These are phyloP conservation scores for Nilaparvata lugens DNA, from an alignment of 1,140 invertebrate genomes.

Conservation along the genomic window DNA sequence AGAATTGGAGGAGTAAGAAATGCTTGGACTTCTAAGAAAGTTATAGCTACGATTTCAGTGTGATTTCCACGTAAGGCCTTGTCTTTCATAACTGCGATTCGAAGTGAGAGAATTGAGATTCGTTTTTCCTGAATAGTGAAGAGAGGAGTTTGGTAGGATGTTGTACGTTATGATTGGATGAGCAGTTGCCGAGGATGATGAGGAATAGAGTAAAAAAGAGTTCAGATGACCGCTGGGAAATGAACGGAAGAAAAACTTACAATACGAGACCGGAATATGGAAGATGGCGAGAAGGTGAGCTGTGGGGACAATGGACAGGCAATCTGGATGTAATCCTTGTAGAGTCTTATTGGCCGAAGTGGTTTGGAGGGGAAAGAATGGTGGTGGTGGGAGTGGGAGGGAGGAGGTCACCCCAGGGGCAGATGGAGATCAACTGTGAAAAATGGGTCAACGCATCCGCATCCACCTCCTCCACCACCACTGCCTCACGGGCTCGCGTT, in stretches of 20 bases:
- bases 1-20: no score
- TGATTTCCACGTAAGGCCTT: no score
- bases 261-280: neutral
- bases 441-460: neutral
- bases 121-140: no score
- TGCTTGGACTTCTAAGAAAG: no score
- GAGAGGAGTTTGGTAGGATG: neutral
- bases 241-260: neutral
- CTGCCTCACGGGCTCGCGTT: neutral
- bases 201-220: neutral
- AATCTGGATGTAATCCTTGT: constrained; percentile 3
- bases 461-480: no score
- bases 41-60: no score
- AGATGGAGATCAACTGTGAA: constrained; percentile 4
- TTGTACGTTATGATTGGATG: neutral
- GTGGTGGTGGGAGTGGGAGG: neutral
- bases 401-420: neutral
- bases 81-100: no score
- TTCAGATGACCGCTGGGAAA: neutral
- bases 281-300: neutral
- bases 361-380: no score
- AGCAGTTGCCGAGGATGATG: neutral
- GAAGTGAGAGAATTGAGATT: no score
- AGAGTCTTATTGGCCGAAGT: neutral
- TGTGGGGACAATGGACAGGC: neutral